A percentile compares a stretch with the other conserved stretches of the same genome.
Conservation (phyloP, 2,888 invertebrate genomes). For the Theristus sp. region DNA sequence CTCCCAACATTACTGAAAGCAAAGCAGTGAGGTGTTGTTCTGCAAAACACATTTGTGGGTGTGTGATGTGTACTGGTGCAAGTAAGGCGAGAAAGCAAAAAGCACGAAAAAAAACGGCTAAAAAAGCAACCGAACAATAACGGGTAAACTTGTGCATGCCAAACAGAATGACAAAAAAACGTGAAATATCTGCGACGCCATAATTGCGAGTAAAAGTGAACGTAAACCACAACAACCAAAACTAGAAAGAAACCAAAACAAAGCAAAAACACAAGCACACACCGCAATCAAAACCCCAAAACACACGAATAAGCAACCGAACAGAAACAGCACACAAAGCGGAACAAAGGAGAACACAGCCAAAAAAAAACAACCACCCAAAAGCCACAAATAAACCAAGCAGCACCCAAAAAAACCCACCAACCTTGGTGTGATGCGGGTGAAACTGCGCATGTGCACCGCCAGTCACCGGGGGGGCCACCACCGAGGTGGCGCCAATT, state of each 20-base stretch:
- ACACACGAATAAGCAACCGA: too few relatives aligned
- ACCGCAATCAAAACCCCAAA: not conserved
- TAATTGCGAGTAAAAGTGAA: not conserved
- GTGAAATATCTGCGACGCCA: not conserved
- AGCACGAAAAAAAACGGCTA: not conserved
- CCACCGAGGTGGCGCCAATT: not conserved
- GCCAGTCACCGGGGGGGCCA: too few relatives aligned
- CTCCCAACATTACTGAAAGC: too few relatives aligned
- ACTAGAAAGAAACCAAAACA: not conserved
- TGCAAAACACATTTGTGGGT: too few relatives aligned
- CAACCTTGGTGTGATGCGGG: not conserved
- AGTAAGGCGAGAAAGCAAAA: not conserved
- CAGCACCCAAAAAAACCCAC: not conserved
- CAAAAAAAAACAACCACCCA: not conserved
- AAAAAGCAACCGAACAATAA: not conserved
- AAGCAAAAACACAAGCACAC: not conserved
- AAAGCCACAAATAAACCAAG: not conserved
- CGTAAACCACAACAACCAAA: not conserved
- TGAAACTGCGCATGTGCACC: not conserved
- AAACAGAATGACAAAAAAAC: too few relatives aligned
- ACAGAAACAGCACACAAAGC: too few relatives aligned
- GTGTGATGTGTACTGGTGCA: not conserved
- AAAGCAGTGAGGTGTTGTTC: too few relatives aligned
- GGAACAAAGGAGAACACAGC: not conserved
- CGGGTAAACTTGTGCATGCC: not conserved